Percentiles rank a stretch among this genome's conserved stretches.
Evolutionary conservation across 2,797 vertebrate genomes (phyloP).

Genomic region (Phrynocephalus forsythii): DNA sequence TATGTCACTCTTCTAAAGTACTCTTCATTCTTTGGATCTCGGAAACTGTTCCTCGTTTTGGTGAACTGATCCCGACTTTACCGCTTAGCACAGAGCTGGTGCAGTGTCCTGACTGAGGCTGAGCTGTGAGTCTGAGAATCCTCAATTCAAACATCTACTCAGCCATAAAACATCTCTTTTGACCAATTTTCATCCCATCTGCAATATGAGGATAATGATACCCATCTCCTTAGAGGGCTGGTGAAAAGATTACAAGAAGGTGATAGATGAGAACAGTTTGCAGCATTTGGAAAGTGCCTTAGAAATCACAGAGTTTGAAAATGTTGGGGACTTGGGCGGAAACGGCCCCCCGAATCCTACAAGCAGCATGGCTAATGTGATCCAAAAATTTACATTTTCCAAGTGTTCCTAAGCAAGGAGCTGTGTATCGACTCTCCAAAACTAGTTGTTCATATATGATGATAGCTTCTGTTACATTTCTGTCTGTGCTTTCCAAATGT

Average conservation of each 20-base stretch:
- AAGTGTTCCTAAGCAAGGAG: too few relatives aligned
- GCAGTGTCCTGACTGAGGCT: neutral
- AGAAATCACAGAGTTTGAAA: neutral
- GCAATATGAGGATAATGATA: neutral
- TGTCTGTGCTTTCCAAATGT: too few relatives aligned
- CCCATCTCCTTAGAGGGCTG: neutral
- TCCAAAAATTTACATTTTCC: too few relatives aligned
- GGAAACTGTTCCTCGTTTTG: neutral
- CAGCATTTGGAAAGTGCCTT: neutral
- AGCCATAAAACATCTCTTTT: neutral
- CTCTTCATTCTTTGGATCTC: neutral
- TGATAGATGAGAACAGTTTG: neutral
- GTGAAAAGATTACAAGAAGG: neutral
- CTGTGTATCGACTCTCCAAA: neutral
- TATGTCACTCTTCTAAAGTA: neutral
- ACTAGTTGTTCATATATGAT: neutral
- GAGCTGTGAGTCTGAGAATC: neutral
- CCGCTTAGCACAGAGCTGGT: neutral
- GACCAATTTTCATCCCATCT: neutral
- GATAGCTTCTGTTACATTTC: too few relatives aligned
- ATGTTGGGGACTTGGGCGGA: too few relatives aligned
- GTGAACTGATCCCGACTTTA: neutral
- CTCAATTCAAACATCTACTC: neutral
- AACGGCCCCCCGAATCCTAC: too few relatives aligned
- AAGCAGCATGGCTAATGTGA: too few relatives aligned